These are phyloP conservation scores for Euphonia xanthogaster DNA, from an alignment of 2,797 vertebrate species.

Conservation along the genomic window DNA sequence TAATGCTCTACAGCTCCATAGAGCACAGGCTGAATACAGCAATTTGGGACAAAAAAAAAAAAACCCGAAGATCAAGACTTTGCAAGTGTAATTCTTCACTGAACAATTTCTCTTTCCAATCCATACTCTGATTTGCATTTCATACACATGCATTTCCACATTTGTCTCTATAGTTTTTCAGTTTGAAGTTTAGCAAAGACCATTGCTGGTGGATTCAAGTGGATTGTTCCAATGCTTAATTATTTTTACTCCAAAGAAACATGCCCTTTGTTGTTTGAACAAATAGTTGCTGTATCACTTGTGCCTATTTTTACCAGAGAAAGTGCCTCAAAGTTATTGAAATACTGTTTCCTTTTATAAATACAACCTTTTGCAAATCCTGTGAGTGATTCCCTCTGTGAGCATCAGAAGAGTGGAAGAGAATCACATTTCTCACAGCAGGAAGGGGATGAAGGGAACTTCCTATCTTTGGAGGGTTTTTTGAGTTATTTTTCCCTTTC, in stretches of 20 bases:
- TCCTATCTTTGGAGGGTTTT: background rate
- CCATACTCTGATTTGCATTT: background rate
- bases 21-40: background rate
- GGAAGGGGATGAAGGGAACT: background rate
- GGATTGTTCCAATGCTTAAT: background rate
- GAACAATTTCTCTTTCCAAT: background rate
- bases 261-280: background rate
- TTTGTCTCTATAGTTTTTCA: background rate
- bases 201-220: background rate
- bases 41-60: background rate
- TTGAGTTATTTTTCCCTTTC: background rate
- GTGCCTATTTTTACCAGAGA: background rate
- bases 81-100: background rate
- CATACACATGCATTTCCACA: background rate
- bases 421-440: background rate
- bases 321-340: rapidly evolving
- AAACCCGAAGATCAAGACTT: background rate
- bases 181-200: background rate
- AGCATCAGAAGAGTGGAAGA: background rate
- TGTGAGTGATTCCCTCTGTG: background rate
- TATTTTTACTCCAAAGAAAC: background rate
- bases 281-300: background rate
- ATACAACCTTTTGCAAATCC: background rate
- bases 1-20: background rate
- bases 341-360: background rate